Base-by-base conservation (phyloP, 2,113 vertebrate genomes). In the Puntigrus tetrazona region DNA sequence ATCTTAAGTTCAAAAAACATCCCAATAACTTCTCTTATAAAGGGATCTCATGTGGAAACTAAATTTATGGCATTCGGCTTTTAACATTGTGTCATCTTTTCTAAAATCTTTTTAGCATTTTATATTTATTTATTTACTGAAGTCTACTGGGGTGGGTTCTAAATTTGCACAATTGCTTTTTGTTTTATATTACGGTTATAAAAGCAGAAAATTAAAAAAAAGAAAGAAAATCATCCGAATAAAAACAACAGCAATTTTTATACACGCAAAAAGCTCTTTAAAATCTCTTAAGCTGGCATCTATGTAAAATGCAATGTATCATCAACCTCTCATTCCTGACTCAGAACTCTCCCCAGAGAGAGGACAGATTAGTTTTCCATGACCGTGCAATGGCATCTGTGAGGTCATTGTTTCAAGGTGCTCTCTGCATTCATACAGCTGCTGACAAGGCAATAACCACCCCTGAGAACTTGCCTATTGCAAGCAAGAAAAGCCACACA, bases 391-490 rank as follows among this genome's bases (percentile, higher is more conserved):
- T 74, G 85, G 67, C 85, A 86, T 79, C 80, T 22, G 78, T 78
- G 82, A 86, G 85, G 87, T 88, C 85, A 88, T 61, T 67, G 85
- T 86, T 88, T 85, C 78, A 88, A 88, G 87, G 85, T 88, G 70
- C 84, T 88, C 82, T 84, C 50, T 70, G 59, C 76, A 81, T 81
- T 81, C 81, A 84, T 84, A 86, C 38, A 80, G 59, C 78, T 65
- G 87, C 87, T 88, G 87, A 88, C 84, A 84, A 25, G 55, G 87
- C 87, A 88, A 80, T 57, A 80, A 52, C 36, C 36, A 25, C 29
- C 67, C 38, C 45, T 41, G 59, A 78, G 47, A 55, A 57, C 75
- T 63, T 79, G 77, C 57, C 31, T 70, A 79, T 83, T 70, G 52
- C 74, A 67, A 69, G 29, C n/a, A 63, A 52, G 34, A 82, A 77